Percentiles rank a stretch among this genome's conserved stretches.
Conservation (phyloP, 2,888 invertebrate species). For the Aphodius granarius region DNA sequence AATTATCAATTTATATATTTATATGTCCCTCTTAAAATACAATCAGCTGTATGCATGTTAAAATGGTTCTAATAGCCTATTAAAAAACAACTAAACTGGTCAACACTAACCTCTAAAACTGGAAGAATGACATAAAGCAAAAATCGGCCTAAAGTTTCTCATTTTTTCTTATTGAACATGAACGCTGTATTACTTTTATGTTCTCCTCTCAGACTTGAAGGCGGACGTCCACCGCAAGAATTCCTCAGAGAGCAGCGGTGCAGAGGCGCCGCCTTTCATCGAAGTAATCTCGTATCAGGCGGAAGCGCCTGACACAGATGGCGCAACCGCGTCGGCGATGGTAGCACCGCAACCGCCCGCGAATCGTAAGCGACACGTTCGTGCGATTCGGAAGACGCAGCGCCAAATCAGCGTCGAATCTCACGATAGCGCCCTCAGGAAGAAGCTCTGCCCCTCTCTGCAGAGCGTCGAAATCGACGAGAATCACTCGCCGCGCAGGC, state of each 20-base stretch:
- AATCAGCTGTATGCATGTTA: too few species aligned
- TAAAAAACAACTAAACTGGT: too few species aligned
- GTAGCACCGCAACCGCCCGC: neutral
- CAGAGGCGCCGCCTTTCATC: constrained; percentile 63
- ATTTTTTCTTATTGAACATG: too few species aligned
- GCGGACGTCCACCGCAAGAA: constrained; percentile 92
- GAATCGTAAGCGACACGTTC: constrained; percentile 38
- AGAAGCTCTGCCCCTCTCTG: constrained; percentile 53
- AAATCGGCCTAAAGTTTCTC: too few species aligned
- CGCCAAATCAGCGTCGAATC: constrained; percentile 60
- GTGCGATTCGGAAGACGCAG: constrained; percentile 58
- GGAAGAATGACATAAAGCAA: too few species aligned
- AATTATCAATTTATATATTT: too few species aligned
- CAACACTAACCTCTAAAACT: too few species aligned
- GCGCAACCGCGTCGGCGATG: constrained; percentile 25
- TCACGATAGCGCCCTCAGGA: constrained; percentile 55
- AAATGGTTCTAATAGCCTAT: too few species aligned
- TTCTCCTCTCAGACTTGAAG: constrained; percentile 71
- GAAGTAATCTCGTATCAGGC: constrained; percentile 48
- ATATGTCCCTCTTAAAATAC: too few species aligned
- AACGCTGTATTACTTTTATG: too few species aligned
- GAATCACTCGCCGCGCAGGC: constrained; percentile 58
- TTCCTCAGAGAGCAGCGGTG: constrained; percentile 79
- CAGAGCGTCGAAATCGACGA: constrained; percentile 50
- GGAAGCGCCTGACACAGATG: constrained; percentile 34